phyloP scores from a whole-genome alignment of 2,888 invertebrate species.

The Plutella xylostella region DNA sequence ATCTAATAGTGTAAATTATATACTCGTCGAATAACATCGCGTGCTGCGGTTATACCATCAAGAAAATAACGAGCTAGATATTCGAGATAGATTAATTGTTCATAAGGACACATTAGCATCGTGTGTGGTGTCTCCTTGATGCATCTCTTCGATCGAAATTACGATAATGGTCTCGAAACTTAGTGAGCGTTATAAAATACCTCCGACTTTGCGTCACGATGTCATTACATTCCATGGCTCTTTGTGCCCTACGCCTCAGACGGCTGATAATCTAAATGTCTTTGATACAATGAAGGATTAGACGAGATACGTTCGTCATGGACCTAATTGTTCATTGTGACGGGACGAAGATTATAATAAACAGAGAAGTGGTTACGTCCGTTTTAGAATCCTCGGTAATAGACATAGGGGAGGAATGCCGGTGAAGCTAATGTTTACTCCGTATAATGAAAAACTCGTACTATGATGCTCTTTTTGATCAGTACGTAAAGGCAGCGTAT shows the following conservation, averaged over 20 bases:
- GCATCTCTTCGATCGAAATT: constrained; percentile 50
- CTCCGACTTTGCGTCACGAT: constrained; percentile 46
- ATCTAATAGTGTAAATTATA: no score
- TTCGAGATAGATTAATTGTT: constrained; percentile 41
- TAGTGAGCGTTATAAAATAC: constrained; percentile 54
- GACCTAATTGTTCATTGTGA: constrained; percentile 44
- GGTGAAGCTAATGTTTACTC: no score
- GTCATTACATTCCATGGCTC: constrained; percentile 22
- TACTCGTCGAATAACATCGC: no score
- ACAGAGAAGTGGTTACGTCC: constrained; percentile 6
- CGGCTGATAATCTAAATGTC: constrained; percentile 54
- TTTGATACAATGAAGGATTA: constrained; percentile 45
- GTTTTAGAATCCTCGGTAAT: constrained; percentile 11
- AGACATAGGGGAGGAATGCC: not conserved
- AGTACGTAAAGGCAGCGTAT: no score
- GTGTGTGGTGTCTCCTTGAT: constrained; percentile 57
- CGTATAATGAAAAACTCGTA: no score
- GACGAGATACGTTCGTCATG: constrained; percentile 20
- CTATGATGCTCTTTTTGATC: not conserved
- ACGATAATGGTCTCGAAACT: constrained; percentile 52
- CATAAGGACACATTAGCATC: constrained; percentile 40
- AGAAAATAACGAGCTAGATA: constrained; percentile 1
- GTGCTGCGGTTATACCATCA: no score
- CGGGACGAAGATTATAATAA: constrained; percentile 17
- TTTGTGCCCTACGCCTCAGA: constrained; percentile 29